A percentile compares a stretch with the other conserved stretches of the same genome.
These are phyloP conservation scores for Apotomis capreana DNA, from an alignment of 2,888 invertebrate genomes.

Conservation along the genomic window DNA sequence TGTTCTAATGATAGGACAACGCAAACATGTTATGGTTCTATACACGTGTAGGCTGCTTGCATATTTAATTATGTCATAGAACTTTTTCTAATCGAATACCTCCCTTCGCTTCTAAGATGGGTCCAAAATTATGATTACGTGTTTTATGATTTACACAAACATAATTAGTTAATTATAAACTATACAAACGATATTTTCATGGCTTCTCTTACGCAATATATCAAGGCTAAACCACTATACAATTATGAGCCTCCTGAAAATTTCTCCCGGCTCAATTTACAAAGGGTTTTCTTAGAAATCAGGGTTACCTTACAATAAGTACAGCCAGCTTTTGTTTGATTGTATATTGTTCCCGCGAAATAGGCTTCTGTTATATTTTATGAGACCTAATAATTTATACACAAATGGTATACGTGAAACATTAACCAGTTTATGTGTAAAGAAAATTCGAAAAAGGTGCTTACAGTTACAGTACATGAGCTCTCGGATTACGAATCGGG, in stretches of 20 bases:
- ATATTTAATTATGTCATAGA: background rate
- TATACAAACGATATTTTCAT: background rate
- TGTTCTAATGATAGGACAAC: slow-evolving; percentile 31
- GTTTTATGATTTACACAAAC: background rate
- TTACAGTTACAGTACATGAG: too few species aligned
- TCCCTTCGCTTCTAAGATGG: too few species aligned
- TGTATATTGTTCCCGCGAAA: background rate
- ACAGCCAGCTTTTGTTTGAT: background rate
- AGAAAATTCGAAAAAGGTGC: too few species aligned
- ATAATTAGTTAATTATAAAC: slow-evolving; percentile 2
- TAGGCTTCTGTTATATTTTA: background rate
- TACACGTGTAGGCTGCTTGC: slow-evolving; percentile 7
- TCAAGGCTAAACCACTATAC: background rate
- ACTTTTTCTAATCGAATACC: too few species aligned
- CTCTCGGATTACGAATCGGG: too few species aligned
- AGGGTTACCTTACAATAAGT: background rate
- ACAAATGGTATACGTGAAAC: background rate
- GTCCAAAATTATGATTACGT: too few species aligned
- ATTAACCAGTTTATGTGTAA: too few species aligned
- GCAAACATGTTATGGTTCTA: slow-evolving; percentile 5
- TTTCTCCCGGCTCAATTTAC: background rate
- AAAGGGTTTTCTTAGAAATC: background rate
- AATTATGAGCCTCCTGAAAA: background rate
- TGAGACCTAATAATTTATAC: background rate
- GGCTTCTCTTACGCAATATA: slow-evolving; percentile 9